Conservation (phyloP, 1,140 invertebrate species). For the Atta cephalotes region DNA sequence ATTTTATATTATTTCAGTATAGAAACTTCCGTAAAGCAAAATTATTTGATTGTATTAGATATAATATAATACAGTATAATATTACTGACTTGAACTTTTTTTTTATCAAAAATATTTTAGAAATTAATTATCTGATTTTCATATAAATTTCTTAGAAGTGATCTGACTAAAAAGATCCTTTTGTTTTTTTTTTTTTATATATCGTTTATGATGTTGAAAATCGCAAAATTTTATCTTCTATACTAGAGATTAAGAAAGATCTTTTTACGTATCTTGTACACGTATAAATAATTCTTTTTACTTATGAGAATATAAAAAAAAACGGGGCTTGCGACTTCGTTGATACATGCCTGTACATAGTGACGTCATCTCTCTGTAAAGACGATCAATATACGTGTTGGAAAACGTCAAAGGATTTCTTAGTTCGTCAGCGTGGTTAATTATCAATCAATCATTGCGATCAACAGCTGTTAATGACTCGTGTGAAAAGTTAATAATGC, state of each 20-base stretch:
- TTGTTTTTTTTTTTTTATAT: neutral
- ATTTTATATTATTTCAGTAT: neutral
- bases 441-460: slow-evolving; percentile 7
- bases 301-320: neutral
- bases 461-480: neutral
- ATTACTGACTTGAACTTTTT: neutral
- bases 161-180: neutral
- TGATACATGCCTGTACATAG: slow-evolving; percentile 61
- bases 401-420: slow-evolving; percentile 77
- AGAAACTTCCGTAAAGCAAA: neutral
- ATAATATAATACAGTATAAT: neutral
- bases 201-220: neutral
- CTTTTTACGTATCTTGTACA: neutral
- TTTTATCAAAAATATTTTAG: neutral
- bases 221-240: neutral
- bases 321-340: slow-evolving; percentile 23
- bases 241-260: neutral
- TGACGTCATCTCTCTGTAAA: slow-evolving; percentile 83
- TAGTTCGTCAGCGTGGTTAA: slow-evolving; percentile 17
- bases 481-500: neutral
- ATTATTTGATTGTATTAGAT: neutral
- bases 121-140: neutral
- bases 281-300: slow-evolving; percentile 17
- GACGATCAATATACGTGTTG: slow-evolving; percentile 82
- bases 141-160: neutral